Conservation (phyloP, 1,140 invertebrate genomes). For the Drosophila sturtevanti region DNA sequence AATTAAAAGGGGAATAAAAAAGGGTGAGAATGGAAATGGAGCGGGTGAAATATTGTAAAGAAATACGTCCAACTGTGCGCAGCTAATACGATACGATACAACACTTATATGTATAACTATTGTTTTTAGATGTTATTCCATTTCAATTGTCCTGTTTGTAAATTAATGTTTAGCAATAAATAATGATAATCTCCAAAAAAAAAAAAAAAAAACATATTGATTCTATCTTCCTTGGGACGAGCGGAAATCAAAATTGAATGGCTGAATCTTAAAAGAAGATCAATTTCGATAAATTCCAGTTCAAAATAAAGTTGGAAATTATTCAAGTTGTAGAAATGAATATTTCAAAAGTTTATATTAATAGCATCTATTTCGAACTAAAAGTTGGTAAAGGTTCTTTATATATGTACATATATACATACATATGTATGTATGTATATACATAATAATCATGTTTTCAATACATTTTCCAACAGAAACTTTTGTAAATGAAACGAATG, state of each 20-base stretch:
- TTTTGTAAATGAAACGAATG: too few species aligned
- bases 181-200: slow-evolving; percentile 28
- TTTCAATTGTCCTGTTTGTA: slow-evolving; percentile 49
- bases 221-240: neutral
- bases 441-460: too few species aligned
- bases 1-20: neutral
- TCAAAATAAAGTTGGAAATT: neutral
- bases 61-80: slow-evolving; percentile 49
- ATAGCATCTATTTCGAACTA: too few species aligned
- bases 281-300: too few species aligned
- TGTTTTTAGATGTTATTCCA: slow-evolving; percentile 51
- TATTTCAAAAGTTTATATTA: too few species aligned
- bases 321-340: neutral
- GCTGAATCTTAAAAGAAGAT: slow-evolving; percentile 8
- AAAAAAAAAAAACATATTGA: neutral
- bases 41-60: slow-evolving; percentile 46
- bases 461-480: too few species aligned
- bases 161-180: slow-evolving; percentile 59
- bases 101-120: slow-evolving; percentile 37
- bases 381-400: too few species aligned
- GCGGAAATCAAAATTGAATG: neutral
- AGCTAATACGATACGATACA: slow-evolving; percentile 6
- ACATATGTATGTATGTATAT: too few species aligned
- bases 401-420: too few species aligned
- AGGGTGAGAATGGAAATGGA: slow-evolving; percentile 17